Evolutionary conservation across 2,888 invertebrate species (phyloP).

Genomic region (Tenodera sinensis): DNA sequence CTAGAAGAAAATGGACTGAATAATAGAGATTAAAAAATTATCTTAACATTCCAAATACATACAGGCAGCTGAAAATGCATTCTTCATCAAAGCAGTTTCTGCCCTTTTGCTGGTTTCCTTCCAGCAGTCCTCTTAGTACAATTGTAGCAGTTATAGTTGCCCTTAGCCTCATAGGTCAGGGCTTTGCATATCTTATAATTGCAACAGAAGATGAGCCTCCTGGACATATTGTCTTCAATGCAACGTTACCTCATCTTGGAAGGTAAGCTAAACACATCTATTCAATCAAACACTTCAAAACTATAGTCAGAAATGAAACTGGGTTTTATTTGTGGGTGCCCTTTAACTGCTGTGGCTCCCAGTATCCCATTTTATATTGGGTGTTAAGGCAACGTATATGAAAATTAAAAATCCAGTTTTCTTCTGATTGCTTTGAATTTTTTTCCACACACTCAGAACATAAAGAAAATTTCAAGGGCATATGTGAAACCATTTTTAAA

Average conservation of each 20-base stretch:
- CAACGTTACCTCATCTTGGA: constrained; percentile 75
- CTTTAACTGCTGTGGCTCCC: too few relatives aligned
- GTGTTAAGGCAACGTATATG: too few relatives aligned
- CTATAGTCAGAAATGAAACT: neutral
- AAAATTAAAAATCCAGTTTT: too few relatives aligned
- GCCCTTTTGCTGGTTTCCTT: constrained; percentile 16
- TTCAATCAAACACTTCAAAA: neutral
- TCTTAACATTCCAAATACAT: neutral
- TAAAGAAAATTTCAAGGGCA: too few relatives aligned
- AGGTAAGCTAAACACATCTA: constrained; percentile 38
- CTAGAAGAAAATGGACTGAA: neutral
- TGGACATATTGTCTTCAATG: constrained; percentile 69
- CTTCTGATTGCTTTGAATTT: too few relatives aligned
- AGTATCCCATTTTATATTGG: too few relatives aligned
- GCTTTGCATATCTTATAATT: constrained; percentile 41
- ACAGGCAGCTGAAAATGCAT: neutral
- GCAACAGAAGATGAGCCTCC: constrained; percentile 49
- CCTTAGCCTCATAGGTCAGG: constrained; percentile 21
- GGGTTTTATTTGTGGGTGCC: too few relatives aligned
- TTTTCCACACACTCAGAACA: too few relatives aligned
- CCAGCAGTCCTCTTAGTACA: neutral
- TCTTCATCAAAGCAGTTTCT: neutral
- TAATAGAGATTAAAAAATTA: neutral
- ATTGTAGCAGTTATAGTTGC: constrained; percentile 3
- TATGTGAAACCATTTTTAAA: too few relatives aligned